phyloP scores from a whole-genome alignment of 2,113 vertebrate genomes.

The Dipodomys merriami region DNA sequence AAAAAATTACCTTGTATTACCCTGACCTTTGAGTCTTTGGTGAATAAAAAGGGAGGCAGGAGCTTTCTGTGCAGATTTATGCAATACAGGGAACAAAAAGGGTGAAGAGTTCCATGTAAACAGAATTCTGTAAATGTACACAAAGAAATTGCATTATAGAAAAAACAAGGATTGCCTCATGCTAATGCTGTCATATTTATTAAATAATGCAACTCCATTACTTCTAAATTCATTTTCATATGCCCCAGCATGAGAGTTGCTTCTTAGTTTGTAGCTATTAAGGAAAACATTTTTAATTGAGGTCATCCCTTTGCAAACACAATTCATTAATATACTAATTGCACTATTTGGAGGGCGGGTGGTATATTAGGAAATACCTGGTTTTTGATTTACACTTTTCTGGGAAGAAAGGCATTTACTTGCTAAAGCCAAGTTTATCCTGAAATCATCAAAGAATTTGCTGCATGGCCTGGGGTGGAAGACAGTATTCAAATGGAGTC shows the following conservation, averaged over 20 bases:
- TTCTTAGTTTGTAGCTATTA: slow-evolving; percentile 36
- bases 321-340: slow-evolving; percentile 61
- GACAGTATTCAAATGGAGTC: not conserved
- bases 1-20: not conserved
- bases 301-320: slow-evolving; percentile 62
- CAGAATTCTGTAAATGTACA: slow-evolving; percentile 50
- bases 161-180: slow-evolving; percentile 13
- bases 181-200: slow-evolving; percentile 52
- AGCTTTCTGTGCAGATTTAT: slow-evolving; percentile 18
- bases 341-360: slow-evolving; percentile 40
- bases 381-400: slow-evolving; percentile 54
- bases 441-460: slow-evolving; percentile 56
- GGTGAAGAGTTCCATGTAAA: slow-evolving; percentile 33
- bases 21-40: slow-evolving; percentile 11
- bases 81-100: slow-evolving; percentile 23
- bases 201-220: slow-evolving; percentile 66
- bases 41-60: not conserved
- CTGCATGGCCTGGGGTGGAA: not conserved
- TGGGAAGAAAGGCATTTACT: slow-evolving; percentile 47
- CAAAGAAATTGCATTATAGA: slow-evolving; percentile 58
- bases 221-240: slow-evolving; percentile 63
- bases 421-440: slow-evolving; percentile 39
- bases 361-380: slow-evolving; percentile 29
- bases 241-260: slow-evolving; percentile 56
- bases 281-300: slow-evolving; percentile 71